Percentiles rank a stretch among this genome's conserved stretches.
These are phyloP conservation scores for fruit fly (Drosophila melanogaster) DNA, from an alignment of 1,140 invertebrate genomes.

Conservation along the genomic window Release_6_plus_ISO1_MT NT_037436.4:16552501-16553000, in stretches of 20 bases:
- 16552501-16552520: constrained; percentile 73
- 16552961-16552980: constrained; percentile 26
- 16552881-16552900: constrained; percentile 35
- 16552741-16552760: constrained; percentile 74
- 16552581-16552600: constrained; percentile 80
- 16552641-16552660: constrained; percentile 34
- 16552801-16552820: constrained; percentile 65
- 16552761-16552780: constrained; percentile 45
- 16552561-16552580: constrained; percentile 37
- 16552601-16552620: constrained; percentile 67
- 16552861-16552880: constrained; percentile 24
- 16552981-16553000: constrained; percentile 45
- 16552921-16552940: constrained; percentile 12
- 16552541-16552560: not conserved
- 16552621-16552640: not conserved
- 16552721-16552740: constrained; percentile 37
- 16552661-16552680: constrained; percentile 76
- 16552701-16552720: constrained; percentile 33
- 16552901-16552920: constrained; percentile 31
- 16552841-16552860: constrained; percentile 56
- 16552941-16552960: constrained; percentile 29
- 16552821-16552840: constrained; percentile 66
- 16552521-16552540: constrained; percentile 31
- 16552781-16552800: constrained; percentile 28
- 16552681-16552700: constrained; percentile 28